These are phyloP conservation scores for Silvanus unidentatus DNA, from an alignment of 2,888 invertebrate genomes.

Conservation along the genomic window DNA sequence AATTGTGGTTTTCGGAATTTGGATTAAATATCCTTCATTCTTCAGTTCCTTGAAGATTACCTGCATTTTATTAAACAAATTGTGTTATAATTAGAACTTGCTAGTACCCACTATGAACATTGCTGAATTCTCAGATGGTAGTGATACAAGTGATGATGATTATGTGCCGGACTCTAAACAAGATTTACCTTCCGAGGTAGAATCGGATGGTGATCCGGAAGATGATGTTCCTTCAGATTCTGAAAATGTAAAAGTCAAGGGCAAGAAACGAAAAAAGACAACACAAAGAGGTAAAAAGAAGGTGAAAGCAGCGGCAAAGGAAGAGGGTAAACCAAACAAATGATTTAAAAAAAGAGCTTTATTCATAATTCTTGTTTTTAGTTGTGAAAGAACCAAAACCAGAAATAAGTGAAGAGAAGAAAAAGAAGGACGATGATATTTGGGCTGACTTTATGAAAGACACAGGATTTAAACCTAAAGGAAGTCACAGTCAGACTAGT, in stretches of 20 bases:
- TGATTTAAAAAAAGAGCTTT: conserved; percentile 10
- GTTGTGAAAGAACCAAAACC: neutral
- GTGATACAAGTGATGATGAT: conserved; percentile 74
- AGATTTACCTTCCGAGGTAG: conserved; percentile 61
- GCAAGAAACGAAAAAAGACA: conserved; percentile 30
- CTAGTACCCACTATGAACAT: conserved; percentile 26
- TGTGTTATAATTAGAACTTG: too few relatives aligned
- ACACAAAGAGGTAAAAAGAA: conserved; percentile 26
- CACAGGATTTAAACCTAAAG: conserved; percentile 50
- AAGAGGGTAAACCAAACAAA: conserved; percentile 7
- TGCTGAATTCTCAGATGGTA: conserved; percentile 54
- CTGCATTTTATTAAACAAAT: neutral
- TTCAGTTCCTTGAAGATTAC: conserved; percentile 8
- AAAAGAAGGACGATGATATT: conserved; percentile 67
- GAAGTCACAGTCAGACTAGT: conserved; percentile 12
- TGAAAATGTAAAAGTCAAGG: conserved; percentile 39
- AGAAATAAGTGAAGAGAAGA: conserved; percentile 55
- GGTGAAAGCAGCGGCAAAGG: conserved; percentile 25
- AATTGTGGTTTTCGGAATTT: too few relatives aligned
- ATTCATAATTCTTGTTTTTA: neutral
- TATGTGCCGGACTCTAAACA: conserved; percentile 61
- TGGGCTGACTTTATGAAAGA: conserved; percentile 77
- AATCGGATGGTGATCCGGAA: conserved; percentile 58
- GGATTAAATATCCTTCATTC: too few relatives aligned
- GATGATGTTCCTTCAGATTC: conserved; percentile 55